Conservation (phyloP, 2,888 invertebrate species). For the Crepidodera aurea region DNA sequence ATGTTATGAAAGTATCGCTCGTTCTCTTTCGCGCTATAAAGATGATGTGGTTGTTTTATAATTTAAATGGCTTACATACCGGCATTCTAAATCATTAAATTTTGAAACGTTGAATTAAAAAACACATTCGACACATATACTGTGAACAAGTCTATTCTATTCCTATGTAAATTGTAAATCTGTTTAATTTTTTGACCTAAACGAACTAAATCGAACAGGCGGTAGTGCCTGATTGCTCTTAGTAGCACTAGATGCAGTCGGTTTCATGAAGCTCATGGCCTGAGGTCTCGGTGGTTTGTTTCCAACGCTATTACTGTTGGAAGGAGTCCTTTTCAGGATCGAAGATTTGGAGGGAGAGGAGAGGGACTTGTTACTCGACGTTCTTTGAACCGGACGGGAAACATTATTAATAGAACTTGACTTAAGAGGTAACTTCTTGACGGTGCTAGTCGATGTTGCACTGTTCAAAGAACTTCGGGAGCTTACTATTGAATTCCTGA, state of each 20-base stretch:
- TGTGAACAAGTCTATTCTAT: too few species aligned
- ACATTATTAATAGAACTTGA: conserved; percentile 49
- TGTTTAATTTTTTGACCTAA: conserved; percentile 46
- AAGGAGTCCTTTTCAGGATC: conserved; percentile 26
- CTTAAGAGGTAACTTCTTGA: conserved; percentile 70
- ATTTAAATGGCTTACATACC: too few species aligned
- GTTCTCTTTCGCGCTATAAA: too few species aligned
- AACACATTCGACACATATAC: too few species aligned
- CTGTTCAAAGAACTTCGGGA: conserved; percentile 86
- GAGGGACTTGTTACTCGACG: conserved; percentile 45
- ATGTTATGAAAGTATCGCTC: too few species aligned
- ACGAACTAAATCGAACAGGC: conserved; percentile 31
- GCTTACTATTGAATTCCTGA: conserved; percentile 75
- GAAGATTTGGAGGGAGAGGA: conserved; percentile 22
- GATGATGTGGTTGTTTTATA: too few species aligned
- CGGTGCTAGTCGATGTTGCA: conserved; percentile 79
- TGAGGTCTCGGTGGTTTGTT: conserved; percentile 57
- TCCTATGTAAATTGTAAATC: too few species aligned
- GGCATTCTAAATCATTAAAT: too few species aligned
- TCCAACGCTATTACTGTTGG: conserved; percentile 47
- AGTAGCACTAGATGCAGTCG: conserved; percentile 84
- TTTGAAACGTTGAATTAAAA: too few species aligned
- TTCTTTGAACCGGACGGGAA: conserved; percentile 38
- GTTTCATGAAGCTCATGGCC: conserved; percentile 78
- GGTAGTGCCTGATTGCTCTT: conserved; percentile 59